These are phyloP conservation scores for Oreochromis mossambicus DNA, from an alignment of 2,797 vertebrate genomes.

Conservation along the genomic window DNA sequence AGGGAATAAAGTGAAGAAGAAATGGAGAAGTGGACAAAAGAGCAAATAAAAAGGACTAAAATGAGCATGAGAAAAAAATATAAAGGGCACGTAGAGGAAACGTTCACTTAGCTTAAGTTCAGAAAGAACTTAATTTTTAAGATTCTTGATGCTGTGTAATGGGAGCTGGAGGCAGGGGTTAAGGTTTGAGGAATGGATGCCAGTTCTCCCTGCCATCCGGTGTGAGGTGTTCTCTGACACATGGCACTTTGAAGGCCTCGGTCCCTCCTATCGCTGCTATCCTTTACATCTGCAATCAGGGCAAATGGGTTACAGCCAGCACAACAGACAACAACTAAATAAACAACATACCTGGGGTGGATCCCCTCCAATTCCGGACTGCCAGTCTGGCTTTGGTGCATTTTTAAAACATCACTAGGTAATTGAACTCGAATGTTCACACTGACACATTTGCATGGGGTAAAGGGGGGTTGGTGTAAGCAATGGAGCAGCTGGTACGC, in stretches of 20 bases:
- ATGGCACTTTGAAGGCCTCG: conserved; percentile 75
- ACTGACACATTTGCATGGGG: conserved; percentile 79
- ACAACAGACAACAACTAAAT: conserved; percentile 80
- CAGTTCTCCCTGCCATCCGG: conserved; percentile 73
- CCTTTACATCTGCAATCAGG: conserved; percentile 78
- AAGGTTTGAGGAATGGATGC: conserved; percentile 63
- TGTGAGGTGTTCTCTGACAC: conserved; percentile 71
- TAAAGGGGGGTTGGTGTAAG: conserved; percentile 70
- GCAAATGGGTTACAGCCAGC: conserved; percentile 78
- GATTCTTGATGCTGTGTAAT: conserved; percentile 37
- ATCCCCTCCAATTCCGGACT: conserved; percentile 77
- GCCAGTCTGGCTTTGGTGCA: conserved; percentile 80
- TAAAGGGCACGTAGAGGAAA: conserved; percentile 39
- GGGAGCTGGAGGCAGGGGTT: conserved; percentile 53
- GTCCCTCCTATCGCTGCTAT: conserved; percentile 62
- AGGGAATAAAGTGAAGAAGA: conserved; percentile 45
- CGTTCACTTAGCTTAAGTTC: conserved; percentile 30
- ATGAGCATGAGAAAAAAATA: conserved; percentile 19
- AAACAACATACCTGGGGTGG: conserved; percentile 82
- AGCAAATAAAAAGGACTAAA: conserved; percentile 33
- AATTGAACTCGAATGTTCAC: conserved; percentile 80
- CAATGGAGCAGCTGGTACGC: conserved; percentile 79
- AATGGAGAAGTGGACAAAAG: conserved; percentile 44
- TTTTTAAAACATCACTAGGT: conserved; percentile 82
- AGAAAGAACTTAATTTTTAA: conserved; percentile 32